Base-by-base conservation (phyloP, 2,888 invertebrate species). In the Polymixis lichenea region DNA sequence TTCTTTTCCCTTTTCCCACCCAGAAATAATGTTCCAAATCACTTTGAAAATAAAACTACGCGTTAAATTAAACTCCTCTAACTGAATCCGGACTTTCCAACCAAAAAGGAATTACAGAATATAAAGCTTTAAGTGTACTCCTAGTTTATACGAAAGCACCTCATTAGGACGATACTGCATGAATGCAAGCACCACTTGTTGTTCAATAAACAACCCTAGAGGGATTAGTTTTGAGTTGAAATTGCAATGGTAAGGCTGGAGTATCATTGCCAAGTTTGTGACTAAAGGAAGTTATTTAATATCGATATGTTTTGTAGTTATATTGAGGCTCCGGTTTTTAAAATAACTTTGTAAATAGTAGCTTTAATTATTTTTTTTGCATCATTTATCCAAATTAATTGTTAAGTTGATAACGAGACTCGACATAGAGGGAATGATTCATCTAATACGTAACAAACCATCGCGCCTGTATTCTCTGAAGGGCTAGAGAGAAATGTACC, bases 61-160 rank as follows among this genome's bases (percentile, higher is more conserved):
- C 51, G 38, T 77, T 80, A 75, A 83, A 86, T 80, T 86, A 83
- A 87, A 87, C 84, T 80, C 46, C 76, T 86, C 68, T 75, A 86
- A 80, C 77, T 83, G 86, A 83, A 86, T 83, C 76, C 75, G 56
- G 77, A 77, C 77, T 70, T 81, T 49, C 28, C 70, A 79, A 89
- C 89, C 88, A 87, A 89, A 89, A 90, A 82, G 82, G 77, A 87
- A 86, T 86, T 86, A 89, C 84, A 82, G 75, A 83, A 82, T 78
- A 88, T 87, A 88, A 84, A 83, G 85, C 81, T 64, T 69, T 49
- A 79, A 90, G 86, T 82, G 86, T 83, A 77, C 84, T 84, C 65
- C 75, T 82, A 83, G 71, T 84, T 81, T 85, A 87, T 81, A 83
- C 82, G 74, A 86, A 89, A 89, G 89, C 84, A 86, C 89, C 89